Base-by-base conservation (phyloP, 2,888 invertebrate species). In the Spilosoma lubricipeda region DNA sequence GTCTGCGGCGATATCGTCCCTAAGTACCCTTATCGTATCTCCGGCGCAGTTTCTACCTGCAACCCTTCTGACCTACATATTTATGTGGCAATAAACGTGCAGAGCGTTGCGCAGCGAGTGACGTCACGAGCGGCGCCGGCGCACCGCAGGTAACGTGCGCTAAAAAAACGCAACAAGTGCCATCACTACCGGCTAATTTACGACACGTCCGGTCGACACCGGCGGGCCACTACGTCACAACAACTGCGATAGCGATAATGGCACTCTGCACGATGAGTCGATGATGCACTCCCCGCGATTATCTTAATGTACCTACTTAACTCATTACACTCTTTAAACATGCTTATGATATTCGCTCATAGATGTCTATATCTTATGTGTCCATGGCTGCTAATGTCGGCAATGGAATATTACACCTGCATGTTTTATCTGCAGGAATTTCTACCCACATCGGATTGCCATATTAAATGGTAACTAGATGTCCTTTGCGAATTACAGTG, bases 31-130 rank as follows among this genome's bases (percentile, higher is more conserved):
- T 66, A 66, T 52, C 63, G 52, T 45, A 33, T 36, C 56, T 69
- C 63, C 30, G 30, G 48, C 30, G 52, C n/a, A 39, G 69, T 56
- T n/a, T 64, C 77, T 84, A 83, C 81, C 84, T 84, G 85, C 84
- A 81, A 82, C 83, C 83, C 83, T 82, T 84, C 80, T 83, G 83
- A 78, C 70, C 65, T 71, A 71, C 68, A 70, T 64, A 71, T 72
- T 69, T 63, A 66, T 71, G 75, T 77, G 27, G 72, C 67, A 73
- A 82, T 79, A 79, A 83, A 76, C 71, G 71, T 65, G 72, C 30
- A 15, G 67, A 42, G 73, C 69, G 72, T 70, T 70, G 68, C 39
- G 77, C 71, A 68, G 67, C 59, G 59, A 52, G 69, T 76, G 78
- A 68, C 71, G 72, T 75, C 66, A 75, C 67, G 7, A n/a, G 42